Evolutionary conservation across 92 coral and sea anemone species (phyloP).

Genomic region (Galaxea fascicularis): DNA sequence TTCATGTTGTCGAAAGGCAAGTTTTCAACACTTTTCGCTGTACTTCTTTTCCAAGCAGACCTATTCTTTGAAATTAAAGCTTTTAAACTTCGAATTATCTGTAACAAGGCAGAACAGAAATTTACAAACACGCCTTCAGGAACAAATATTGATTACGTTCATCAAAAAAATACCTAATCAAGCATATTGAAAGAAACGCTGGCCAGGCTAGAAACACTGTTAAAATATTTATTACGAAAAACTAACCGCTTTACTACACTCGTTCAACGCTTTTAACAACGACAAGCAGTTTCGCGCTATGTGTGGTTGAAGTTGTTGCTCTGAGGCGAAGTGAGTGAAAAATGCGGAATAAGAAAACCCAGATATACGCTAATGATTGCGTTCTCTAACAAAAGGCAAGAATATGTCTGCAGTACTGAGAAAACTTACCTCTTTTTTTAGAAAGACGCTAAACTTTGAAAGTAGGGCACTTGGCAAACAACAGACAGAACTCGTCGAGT

Average conservation of each 20-base stretch:
- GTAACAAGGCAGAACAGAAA: not conserved
- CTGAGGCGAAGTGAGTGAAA: not conserved
- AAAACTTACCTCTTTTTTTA: not conserved
- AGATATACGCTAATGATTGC: not conserved
- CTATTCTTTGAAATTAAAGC: too few relatives aligned
- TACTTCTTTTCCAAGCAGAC: too few relatives aligned
- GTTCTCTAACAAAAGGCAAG: not conserved
- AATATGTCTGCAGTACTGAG: not conserved
- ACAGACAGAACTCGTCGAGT: too few relatives aligned
- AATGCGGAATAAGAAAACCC: too few relatives aligned
- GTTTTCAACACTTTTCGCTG: too few relatives aligned
- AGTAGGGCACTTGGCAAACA: not conserved
- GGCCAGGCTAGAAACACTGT: not conserved
- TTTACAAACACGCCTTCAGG: not conserved
- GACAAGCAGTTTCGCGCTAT: not conserved
- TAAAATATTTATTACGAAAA: constrained; percentile 15
- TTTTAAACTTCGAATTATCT: too few relatives aligned
- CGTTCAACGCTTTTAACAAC: not conserved
- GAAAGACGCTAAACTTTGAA: not conserved
- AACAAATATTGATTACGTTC: not conserved
- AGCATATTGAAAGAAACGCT: not conserved
- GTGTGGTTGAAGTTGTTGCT: too few relatives aligned
- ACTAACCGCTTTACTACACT: not conserved
- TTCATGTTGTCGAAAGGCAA: too few relatives aligned
- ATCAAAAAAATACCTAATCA: not conserved